Percentiles rank a stretch among this genome's conserved stretches.
phyloP scores from a whole-genome alignment of 2,888 invertebrate species.

The Pollenia labialis region DNA sequence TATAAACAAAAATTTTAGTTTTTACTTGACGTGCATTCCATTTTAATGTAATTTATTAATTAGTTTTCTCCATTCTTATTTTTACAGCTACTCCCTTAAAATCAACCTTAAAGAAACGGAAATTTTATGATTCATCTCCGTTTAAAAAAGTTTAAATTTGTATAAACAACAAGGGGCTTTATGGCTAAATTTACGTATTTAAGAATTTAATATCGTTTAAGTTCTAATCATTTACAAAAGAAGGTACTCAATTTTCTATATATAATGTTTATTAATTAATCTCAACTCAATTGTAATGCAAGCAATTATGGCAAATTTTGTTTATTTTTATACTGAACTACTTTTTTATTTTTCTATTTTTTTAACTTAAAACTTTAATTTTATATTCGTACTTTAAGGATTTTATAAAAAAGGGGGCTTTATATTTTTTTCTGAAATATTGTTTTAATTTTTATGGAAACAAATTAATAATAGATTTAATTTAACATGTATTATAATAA shows the following conservation, averaged over 20 bases:
- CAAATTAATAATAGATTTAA: not conserved
- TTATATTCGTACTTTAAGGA: not conserved
- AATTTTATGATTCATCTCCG: conserved; percentile 81
- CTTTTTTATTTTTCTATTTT: conserved; percentile 7
- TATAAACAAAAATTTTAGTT: not conserved
- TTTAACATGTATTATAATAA: conserved; percentile 8
- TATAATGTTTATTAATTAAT: conserved; percentile 13
- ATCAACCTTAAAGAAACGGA: conserved; percentile 82
- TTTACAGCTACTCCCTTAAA: conserved; percentile 82
- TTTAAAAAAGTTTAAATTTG: conserved; percentile 67
- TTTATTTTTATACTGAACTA: conserved; percentile 34
- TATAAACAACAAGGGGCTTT: too few relatives aligned
- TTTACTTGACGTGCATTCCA: not conserved
- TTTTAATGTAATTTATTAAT: conserved; percentile 1
- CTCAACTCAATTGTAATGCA: not conserved
- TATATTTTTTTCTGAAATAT: conserved; percentile 16
- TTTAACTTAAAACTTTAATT: too few relatives aligned
- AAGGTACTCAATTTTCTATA: conserved; percentile 13
- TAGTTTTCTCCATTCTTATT: not conserved
- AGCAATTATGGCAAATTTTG: conserved; percentile 12
- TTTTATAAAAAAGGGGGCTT: not conserved
- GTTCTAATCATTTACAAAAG: conserved; percentile 7
- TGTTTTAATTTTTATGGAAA: conserved; percentile 18
- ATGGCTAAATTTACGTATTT: not conserved
- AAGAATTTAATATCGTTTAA: not conserved